These are phyloP conservation scores for Drosophila limbata DNA, from an alignment of 2,888 invertebrate genomes.

Conservation along the genomic window DNA sequence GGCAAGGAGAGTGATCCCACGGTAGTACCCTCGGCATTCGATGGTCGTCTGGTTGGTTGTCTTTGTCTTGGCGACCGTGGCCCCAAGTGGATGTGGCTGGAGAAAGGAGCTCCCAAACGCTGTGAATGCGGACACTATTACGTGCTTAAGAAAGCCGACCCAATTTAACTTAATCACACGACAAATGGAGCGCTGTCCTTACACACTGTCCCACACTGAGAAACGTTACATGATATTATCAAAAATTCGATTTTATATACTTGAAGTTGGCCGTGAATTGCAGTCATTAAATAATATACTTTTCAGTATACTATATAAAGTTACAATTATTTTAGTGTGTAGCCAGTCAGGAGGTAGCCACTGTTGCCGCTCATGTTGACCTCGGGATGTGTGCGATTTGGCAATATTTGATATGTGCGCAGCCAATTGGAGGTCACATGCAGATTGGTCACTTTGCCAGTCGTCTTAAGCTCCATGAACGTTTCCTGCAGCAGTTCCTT, in stretches of 20 bases:
- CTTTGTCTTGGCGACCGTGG: conserved; percentile 96
- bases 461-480: conserved; percentile 91
- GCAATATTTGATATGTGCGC: conserved; percentile 95
- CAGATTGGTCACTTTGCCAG: conserved; percentile 90
- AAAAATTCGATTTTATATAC: conserved; percentile 21
- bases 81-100: conserved; percentile 97
- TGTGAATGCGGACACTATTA: conserved; percentile 99
- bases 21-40: conserved; percentile 94
- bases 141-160: conserved; percentile 91
- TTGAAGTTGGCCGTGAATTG: background rate
- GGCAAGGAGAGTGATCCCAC: conserved; percentile 94
- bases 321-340: conserved; percentile 83
- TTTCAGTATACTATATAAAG: background rate
- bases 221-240: conserved; percentile 67
- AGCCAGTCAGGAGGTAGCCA: conserved; percentile 93
- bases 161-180: conserved; percentile 86
- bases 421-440: conserved; percentile 94
- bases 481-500: conserved; percentile 94
- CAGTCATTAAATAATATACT: conserved; percentile 7
- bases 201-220: conserved; percentile 5
- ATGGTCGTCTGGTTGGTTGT: conserved; percentile 96
- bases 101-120: conserved; percentile 94
- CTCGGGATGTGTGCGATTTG: conserved; percentile 97
- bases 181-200: conserved; percentile 21
- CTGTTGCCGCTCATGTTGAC: conserved; percentile 95